Evolutionary conservation across 2,113 vertebrate genomes (phyloP), one percentile per base, ranked within the genome.

Genomic region (Bufo bufo): DNA sequence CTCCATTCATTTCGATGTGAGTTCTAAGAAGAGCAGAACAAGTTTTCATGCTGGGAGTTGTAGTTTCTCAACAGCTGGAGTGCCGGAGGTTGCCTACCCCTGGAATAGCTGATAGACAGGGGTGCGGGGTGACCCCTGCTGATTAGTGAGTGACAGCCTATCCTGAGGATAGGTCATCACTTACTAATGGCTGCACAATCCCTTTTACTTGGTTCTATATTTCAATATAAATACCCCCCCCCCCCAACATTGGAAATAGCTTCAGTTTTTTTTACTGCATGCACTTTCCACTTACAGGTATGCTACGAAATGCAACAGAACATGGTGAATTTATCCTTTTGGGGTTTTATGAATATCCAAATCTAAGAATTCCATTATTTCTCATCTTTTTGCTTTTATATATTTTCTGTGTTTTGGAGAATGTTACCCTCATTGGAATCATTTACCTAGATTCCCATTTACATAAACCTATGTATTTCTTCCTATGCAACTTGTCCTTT

Each of bases 381-480:
- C 2, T 69, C 63, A 33, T 84, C 59, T 84, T 84, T 49, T 10
- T 84, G 49, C 5, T 50, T n/a, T 20, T 6, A 6, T 84, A 69
- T 47, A 45, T 84, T 9, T 20, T 69, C 6, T n/a, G 82, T n/a
- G 16, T 69, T 20, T 49, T 69, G 45, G 82, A 65, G 20, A 84
- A 84, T 47, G 11, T n/a, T 49, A 47, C n/a, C 19, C 16, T 84
- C 19, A 63, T 82, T 14, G 10, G 49, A 2, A 45, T 63, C 6
- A 82, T 82, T 47, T 61, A 20, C 16, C 5, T 69, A 6, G 59
- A 69, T 84, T n/a, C 63, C 6, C 43, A 69, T 52, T 49, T 84
- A 20, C 82, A 84, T 16, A 84, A 49, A 3, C 82, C 82, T 2
- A 83, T 83, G 81, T 83, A 83, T 63, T 66, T 65, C 43, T 83